Conservation (phyloP, 2,888 invertebrate genomes). For the Cylindroiulus punctatus region DNA sequence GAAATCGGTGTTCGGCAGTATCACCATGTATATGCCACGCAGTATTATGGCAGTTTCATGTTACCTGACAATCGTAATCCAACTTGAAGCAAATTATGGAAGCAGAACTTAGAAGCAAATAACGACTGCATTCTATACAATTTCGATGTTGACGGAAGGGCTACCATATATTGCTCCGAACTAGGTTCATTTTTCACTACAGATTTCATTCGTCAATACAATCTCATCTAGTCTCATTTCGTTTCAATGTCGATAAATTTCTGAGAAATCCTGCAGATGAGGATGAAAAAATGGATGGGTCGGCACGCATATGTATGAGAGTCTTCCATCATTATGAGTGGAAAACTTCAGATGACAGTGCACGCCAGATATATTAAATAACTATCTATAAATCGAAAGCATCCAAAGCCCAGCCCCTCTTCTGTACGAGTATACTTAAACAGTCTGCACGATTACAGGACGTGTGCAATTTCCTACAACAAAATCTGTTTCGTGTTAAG, state of each 20-base stretch:
- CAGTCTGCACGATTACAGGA: neutral
- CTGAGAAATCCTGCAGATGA: constrained; percentile 12
- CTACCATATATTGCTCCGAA: neutral
- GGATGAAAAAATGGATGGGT: neutral
- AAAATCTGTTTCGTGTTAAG: neutral
- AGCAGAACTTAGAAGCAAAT: too few relatives aligned
- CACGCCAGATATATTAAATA: constrained; percentile 47
- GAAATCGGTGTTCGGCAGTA: too few relatives aligned
- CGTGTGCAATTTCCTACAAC: neutral
- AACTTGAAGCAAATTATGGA: too few relatives aligned
- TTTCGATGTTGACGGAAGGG: neutral
- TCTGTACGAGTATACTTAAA: neutral
- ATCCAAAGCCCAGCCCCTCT: neutral
- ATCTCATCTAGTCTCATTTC: constrained; percentile 42
- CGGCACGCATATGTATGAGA: constrained; percentile 28
- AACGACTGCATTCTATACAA: neutral
- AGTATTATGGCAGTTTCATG: too few relatives aligned
- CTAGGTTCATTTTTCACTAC: constrained; percentile 45
- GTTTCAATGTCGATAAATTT: constrained; percentile 14
- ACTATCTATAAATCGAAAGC: constrained; percentile 44
- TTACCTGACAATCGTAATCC: neutral
- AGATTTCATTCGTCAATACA: constrained; percentile 30
- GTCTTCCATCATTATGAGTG: constrained; percentile 38
- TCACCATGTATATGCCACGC: too few relatives aligned
- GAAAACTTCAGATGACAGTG: constrained; percentile 43